Evolutionary conservation across 1,140 invertebrate species (phyloP), one percentile per base, ranked within the genome.

Genomic region (silkworm (Bombyx mori)): DNA sequence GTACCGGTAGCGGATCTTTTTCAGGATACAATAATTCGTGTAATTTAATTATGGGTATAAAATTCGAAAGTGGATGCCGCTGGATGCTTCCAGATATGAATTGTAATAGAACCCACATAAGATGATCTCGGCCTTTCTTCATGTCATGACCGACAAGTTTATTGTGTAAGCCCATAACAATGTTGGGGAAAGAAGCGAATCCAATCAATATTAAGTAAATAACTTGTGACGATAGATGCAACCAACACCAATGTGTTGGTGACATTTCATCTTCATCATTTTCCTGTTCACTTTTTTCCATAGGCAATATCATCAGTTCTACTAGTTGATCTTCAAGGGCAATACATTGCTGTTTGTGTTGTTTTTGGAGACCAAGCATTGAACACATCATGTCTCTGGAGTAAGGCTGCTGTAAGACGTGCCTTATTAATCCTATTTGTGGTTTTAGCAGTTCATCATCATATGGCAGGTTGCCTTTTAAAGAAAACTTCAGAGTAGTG

Each of bases 31-130:
- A 87, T 7, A 98, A 87, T 81, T 99, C 97, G 81, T 97, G 97
- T 1, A 98, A 88, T 81, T 96, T 95, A 57, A 98, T 91, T 44
- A 98, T 95, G 1, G 96, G 96, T 50, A 98, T 84, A 76, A 98
- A 98, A 76, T 97, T 96, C 6, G 92, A 92, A 26, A 98, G 79
- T 1, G 96, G 94, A 89, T 98, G 98, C 65, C 97, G 93, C 85
- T 98, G 96, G 73, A 99, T 99, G 75, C 96, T 97, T 51, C 97
- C 97, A 3, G 97, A 98, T 61, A 99, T 97, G 75, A 98, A 99
- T 83, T 99, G 97, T 7, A 99, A 82, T n/a, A 99, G 85, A 5
- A 97, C 94, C 97, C 97, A 99, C 97, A 99, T 99, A 0, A 99
- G 83, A 71, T 98, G 96, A 88, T 99, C 97, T 52, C 97, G 88